These are phyloP conservation scores for Drosophila meridiana DNA, from an alignment of 2,888 invertebrate species.

Conservation along the genomic window DNA sequence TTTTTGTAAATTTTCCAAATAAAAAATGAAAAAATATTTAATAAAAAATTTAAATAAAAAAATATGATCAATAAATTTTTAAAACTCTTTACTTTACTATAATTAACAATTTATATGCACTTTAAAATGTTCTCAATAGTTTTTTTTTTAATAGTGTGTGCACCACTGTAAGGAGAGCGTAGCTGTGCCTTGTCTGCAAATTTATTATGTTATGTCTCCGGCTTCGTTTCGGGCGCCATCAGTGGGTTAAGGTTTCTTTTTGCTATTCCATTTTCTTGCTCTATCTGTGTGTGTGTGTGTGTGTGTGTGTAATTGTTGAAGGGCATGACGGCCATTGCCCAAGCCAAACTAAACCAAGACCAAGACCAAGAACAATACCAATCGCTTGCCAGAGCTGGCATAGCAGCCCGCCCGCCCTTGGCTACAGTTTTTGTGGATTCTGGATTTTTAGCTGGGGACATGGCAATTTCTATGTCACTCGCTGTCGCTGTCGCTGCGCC, in stretches of 20 bases:
- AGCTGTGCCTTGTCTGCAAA: slow-evolving; percentile 54
- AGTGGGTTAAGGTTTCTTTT: slow-evolving; percentile 71
- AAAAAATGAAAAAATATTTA: neutral
- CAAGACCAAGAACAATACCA: slow-evolving; percentile 29
- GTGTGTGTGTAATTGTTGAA: slow-evolving; percentile 57
- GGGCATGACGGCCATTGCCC: slow-evolving; percentile 49
- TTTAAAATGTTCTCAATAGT: neutral
- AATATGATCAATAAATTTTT: neutral
- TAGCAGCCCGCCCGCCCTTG: neutral
- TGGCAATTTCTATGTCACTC: slow-evolving; percentile 58
- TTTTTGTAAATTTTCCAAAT: neutral
- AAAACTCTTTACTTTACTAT: neutral
- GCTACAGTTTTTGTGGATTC: slow-evolving; percentile 19
- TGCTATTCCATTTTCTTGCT: slow-evolving; percentile 9
- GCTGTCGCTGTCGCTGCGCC: slow-evolving; percentile 30
- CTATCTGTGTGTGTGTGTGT: slow-evolving; percentile 16
- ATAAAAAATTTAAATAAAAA: too few relatives aligned
- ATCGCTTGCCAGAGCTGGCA: slow-evolving; percentile 14
- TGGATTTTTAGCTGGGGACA: slow-evolving; percentile 15
- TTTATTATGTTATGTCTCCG: slow-evolving; percentile 77
- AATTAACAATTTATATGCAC: neutral
- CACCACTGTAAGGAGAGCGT: slow-evolving; percentile 31
- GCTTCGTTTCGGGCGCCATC: slow-evolving; percentile 70
- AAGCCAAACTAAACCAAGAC: slow-evolving; percentile 36
- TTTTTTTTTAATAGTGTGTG: neutral